phyloP scores from a whole-genome alignment of 1,140 invertebrate species.

The Drosophila kohkoa region DNA sequence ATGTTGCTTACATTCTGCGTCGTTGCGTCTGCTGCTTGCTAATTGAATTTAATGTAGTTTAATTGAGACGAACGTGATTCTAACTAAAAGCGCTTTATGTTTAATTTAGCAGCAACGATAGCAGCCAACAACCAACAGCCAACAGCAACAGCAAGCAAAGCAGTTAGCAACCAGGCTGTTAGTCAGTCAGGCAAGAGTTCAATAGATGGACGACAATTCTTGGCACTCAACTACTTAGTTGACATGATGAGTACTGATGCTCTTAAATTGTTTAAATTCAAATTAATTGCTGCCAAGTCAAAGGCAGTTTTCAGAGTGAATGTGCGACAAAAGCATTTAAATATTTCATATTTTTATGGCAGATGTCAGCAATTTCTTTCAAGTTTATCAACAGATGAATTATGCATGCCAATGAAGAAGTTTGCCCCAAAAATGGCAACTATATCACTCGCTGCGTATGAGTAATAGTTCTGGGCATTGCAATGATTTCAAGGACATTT shows the following conservation, averaged over 20 bases:
- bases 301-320: conserved; percentile 54
- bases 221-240: conserved; percentile 40
- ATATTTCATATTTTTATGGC: conserved; percentile 70
- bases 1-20: conserved; percentile 72
- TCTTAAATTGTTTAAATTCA: conserved; percentile 74
- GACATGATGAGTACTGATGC: conserved; percentile 50
- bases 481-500: conserved; percentile 70
- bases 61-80: conserved; percentile 84
- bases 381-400: conserved; percentile 71
- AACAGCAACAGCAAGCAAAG: conserved; percentile 1
- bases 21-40: conserved; percentile 58
- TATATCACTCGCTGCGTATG: conserved; percentile 74
- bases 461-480: conserved; percentile 66
- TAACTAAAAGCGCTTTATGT: conserved; percentile 83
- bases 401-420: conserved; percentile 58
- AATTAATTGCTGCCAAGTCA: conserved; percentile 73
- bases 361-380: conserved; percentile 73
- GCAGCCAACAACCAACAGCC: conserved; percentile 13
- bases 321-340: conserved; percentile 61
- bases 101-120: conserved; percentile 75
- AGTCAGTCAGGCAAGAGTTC: conserved; percentile 19
- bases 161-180: conserved; percentile 1
- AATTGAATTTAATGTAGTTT: conserved; percentile 84
- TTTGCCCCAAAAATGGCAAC: conserved; percentile 45
- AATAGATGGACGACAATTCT: conserved; percentile 24